phyloP scores from a whole-genome alignment of 2,797 vertebrate genomes.

The Ataeniobius toweri region DNA sequence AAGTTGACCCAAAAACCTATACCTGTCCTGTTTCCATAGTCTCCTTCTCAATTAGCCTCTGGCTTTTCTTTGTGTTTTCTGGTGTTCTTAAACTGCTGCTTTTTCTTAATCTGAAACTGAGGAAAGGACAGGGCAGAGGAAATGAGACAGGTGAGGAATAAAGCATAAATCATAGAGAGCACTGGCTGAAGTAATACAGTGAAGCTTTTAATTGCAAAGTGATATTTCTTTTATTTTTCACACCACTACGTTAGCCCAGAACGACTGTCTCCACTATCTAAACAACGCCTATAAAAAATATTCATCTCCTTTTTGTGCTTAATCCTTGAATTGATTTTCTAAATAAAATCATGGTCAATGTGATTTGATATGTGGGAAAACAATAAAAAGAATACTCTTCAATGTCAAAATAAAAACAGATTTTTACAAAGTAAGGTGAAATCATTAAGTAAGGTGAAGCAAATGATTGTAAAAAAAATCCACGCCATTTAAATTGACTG shows the following conservation, averaged over 20 bases:
- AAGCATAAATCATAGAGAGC: neutral
- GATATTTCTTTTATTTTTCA: neutral
- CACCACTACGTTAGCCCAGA: neutral
- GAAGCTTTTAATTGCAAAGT: neutral
- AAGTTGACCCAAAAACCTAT: neutral
- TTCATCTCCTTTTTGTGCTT: neutral
- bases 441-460: neutral
- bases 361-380: neutral
- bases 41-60: slow-evolving; percentile 91
- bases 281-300: neutral
- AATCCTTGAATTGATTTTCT: neutral
- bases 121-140: slow-evolving; percentile 6
- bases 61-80: slow-evolving; percentile 76
- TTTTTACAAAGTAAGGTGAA: neutral
- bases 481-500: neutral
- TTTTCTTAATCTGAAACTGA: slow-evolving; percentile 69
- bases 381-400: neutral
- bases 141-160: neutral
- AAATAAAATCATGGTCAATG: neutral
- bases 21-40: slow-evolving; percentile 87
- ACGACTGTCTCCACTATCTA: neutral
- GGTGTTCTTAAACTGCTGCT: slow-evolving; percentile 35
- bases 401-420: neutral
- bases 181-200: neutral
- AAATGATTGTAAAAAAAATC: neutral